These are phyloP conservation scores for Yponomeuta malinellus DNA, from an alignment of 2,888 invertebrate species.

Conservation along the genomic window DNA sequence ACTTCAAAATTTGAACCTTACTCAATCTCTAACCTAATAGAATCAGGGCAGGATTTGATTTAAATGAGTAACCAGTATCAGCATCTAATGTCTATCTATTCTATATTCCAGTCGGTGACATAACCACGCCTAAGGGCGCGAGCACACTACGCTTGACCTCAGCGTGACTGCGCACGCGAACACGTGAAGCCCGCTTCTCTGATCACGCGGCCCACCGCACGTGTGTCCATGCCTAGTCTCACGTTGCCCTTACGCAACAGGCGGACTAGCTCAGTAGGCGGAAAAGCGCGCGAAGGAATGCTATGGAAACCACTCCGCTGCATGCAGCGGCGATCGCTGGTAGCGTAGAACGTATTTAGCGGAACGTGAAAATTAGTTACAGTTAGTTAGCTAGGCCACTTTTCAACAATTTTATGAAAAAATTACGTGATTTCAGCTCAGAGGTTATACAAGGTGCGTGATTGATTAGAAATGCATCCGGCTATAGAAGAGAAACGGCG, in stretches of 20 bases:
- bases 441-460: neutral
- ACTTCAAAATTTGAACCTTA: no score
- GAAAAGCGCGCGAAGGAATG: neutral
- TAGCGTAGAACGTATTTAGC: conserved; percentile 35
- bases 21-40: no score
- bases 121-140: neutral
- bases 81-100: no score
- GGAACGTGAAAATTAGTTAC: neutral
- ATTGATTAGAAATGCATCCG: neutral
- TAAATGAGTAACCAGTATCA: no score
- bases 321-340: neutral
- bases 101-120: no score
- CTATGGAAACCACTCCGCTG: neutral
- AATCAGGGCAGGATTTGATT: no score
- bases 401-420: neutral
- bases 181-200: conserved; percentile 37
- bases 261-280: neutral
- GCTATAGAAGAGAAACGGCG: neutral
- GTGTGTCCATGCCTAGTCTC: conserved; percentile 59
- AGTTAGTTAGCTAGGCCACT: neutral
- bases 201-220: conserved; percentile 62
- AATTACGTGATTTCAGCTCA: no score
- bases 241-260: conserved; percentile 67
- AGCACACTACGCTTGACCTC: conserved; percentile 3
- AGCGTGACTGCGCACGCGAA: conserved; percentile 3